Conservation (phyloP, 2,888 invertebrate species). For the Nemoura dubitans region DNA sequence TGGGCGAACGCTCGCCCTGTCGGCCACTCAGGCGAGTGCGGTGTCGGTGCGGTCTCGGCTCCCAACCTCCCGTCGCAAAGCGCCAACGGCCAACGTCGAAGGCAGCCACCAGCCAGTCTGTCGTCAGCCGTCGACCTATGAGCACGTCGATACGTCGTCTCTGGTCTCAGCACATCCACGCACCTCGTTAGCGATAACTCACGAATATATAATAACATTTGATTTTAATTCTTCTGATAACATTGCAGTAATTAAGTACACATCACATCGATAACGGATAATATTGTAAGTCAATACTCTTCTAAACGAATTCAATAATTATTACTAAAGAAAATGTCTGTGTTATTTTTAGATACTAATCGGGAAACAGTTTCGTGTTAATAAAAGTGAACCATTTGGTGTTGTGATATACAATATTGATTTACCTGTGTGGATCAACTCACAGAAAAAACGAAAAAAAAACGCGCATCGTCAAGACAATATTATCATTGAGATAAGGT, state of each 20-base stretch:
- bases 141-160: neutral
- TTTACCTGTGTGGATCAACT: neutral
- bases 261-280: neutral
- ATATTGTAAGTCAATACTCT: neutral
- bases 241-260: neutral
- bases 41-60: too few species aligned
- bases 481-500: constrained; percentile 3
- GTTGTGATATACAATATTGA: constrained; percentile 3
- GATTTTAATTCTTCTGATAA: constrained; percentile 7
- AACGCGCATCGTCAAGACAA: neutral
- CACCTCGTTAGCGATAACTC: neutral
- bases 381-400: neutral
- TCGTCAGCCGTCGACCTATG: neutral
- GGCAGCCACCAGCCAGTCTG: neutral
- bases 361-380: neutral
- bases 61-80: too few species aligned
- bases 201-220: neutral
- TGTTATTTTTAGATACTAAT: neutral
- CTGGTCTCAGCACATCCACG: neutral
- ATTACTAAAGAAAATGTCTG: neutral
- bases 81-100: too few species aligned
- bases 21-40: neutral
- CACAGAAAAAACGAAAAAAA: neutral
- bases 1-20: neutral
- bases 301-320: neutral